Evolutionary conservation across 1,140 invertebrate genomes (phyloP).

Genomic region (Ostrea denselamellosa): DNA sequence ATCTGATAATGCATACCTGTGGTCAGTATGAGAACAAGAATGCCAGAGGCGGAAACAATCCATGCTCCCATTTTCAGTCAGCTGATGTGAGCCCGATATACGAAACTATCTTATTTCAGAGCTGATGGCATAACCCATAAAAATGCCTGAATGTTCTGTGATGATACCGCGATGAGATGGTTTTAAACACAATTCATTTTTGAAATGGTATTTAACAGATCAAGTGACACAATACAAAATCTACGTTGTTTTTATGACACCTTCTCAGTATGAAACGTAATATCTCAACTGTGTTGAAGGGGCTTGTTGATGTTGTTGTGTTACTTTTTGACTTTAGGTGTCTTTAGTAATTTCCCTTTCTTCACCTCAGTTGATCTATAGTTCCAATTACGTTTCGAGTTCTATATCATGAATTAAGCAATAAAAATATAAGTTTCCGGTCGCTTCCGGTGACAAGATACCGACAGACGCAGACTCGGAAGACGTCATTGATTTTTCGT

Average conservation of each 20-base stretch:
- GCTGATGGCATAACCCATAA: background rate
- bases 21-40: background rate
- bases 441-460: conserved; percentile 31
- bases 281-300: background rate
- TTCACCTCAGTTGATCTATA: conserved; percentile 5
- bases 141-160: background rate
- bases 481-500: conserved; percentile 32
- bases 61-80: background rate
- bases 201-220: background rate
- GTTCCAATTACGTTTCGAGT: conserved; percentile 12
- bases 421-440: conserved; percentile 30
- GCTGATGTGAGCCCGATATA: background rate
- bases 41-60: background rate
- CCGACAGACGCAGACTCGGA: background rate
- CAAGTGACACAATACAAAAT: background rate
- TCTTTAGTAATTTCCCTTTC: conserved; percentile 12
- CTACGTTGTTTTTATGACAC: background rate
- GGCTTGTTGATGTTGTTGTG: background rate
- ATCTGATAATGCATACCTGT: background rate
- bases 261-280: background rate
- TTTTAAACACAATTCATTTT: background rate
- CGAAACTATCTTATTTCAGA: background rate
- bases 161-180: background rate
- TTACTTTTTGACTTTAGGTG: conserved; percentile 12
- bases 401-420: background rate